Percentiles rank a stretch among this genome's conserved stretches.
Evolutionary conservation across 1,140 invertebrate species (phyloP).

Genomic region (Pogonognathellus flavescens): DNA sequence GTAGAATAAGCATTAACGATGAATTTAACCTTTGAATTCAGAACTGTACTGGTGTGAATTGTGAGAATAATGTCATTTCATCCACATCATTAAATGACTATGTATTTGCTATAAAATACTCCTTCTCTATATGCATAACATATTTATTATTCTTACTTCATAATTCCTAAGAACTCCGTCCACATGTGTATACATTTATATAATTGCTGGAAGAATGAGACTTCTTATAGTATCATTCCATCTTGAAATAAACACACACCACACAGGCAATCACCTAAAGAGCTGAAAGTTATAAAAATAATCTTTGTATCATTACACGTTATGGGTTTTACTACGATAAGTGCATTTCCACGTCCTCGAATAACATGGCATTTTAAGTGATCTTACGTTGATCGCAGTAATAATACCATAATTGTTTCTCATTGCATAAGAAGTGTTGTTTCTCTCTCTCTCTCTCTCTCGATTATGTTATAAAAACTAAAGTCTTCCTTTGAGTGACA

Average conservation of each 20-base stretch:
- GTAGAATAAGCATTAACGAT: too few species aligned
- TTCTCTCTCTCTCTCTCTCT: too few species aligned
- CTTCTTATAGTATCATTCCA: neutral
- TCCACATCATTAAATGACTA: too few species aligned
- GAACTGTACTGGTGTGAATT: too few species aligned
- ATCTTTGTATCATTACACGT: neutral
- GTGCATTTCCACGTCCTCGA: slow-evolving; percentile 21
- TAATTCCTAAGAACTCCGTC: too few species aligned
- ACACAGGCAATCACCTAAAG: neutral
- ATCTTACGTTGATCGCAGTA: neutral
- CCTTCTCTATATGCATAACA: too few species aligned
- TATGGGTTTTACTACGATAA: neutral
- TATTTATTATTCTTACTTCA: too few species aligned
- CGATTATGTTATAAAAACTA: too few species aligned
- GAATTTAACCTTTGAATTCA: too few species aligned
- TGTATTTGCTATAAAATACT: too few species aligned
- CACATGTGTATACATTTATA: neutral
- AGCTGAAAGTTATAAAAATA: neutral
- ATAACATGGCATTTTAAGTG: neutral
- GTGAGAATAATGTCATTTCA: too few species aligned
- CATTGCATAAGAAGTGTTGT: slow-evolving; percentile 3
- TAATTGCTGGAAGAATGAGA: neutral
- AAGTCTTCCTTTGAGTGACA: too few species aligned
- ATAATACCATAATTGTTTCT: neutral
- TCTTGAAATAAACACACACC: neutral